phyloP scores from a whole-genome alignment of 2,797 vertebrate species.

The Australoheros facetus region DNA sequence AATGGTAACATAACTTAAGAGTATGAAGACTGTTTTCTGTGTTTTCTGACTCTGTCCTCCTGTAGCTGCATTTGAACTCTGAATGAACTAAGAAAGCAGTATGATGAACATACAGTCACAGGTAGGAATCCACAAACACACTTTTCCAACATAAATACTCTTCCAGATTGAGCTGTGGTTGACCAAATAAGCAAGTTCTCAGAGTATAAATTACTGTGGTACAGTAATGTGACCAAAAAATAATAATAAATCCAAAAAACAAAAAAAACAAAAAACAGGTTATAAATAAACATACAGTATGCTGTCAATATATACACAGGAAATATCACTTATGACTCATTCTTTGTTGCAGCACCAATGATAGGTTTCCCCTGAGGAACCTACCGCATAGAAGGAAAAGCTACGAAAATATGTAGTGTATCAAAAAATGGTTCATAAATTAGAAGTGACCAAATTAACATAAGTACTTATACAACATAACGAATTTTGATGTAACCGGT shows the following conservation, averaged over 20 bases:
- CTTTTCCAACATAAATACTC: constrained; percentile 80
- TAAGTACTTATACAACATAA: constrained; percentile 85
- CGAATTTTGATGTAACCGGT: constrained; percentile 93
- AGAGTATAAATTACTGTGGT: constrained; percentile 82
- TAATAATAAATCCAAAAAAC: not conserved
- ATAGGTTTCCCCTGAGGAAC: constrained; percentile 77
- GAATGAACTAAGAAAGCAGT: constrained; percentile 57
- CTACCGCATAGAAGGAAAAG: constrained; percentile 78
- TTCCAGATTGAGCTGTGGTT: constrained; percentile 69
- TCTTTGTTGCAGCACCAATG: constrained; percentile 84
- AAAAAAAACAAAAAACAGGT: constrained; percentile 39
- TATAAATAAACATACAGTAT: constrained; percentile 86
- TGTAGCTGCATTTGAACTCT: constrained; percentile 69
- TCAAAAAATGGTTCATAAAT: constrained; percentile 90
- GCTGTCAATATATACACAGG: constrained; percentile 93
- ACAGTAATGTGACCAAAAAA: constrained; percentile 77
- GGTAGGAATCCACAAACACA: constrained; percentile 71
- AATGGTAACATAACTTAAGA: constrained; percentile 80
- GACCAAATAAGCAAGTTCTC: constrained; percentile 73
- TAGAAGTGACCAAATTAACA: constrained; percentile 85
- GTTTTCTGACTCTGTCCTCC: constrained; percentile 73
- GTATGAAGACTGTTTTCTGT: constrained; percentile 63
- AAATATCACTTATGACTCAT: constrained; percentile 78
- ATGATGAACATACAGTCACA: constrained; percentile 62
- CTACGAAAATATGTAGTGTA: constrained; percentile 74